Conservation (phyloP, 2,888 invertebrate genomes). For the Drymonia ruficornis region DNA sequence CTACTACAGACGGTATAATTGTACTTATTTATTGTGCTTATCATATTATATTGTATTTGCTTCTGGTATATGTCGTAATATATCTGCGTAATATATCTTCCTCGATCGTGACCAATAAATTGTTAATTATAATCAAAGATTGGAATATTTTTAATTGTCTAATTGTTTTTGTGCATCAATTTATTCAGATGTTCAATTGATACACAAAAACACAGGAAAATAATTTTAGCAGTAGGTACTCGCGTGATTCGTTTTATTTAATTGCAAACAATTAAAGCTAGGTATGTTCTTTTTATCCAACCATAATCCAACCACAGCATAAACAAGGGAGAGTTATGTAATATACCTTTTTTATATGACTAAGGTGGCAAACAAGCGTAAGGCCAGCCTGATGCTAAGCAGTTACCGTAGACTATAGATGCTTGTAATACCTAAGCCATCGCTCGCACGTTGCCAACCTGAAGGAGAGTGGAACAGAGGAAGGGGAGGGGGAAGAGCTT, state of each 20-base stretch:
- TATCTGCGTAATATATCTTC: background rate
- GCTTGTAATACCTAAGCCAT: too few relatives aligned
- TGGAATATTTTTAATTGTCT: conserved; percentile 3
- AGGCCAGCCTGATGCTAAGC: too few relatives aligned
- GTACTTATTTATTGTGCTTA: background rate
- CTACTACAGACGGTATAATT: background rate
- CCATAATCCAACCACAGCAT: too few relatives aligned
- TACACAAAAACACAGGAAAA: conserved; percentile 3
- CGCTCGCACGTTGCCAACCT: too few relatives aligned
- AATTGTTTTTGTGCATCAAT: conserved; percentile 8
- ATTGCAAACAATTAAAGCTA: background rate
- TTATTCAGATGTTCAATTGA: background rate
- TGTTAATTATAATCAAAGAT: background rate
- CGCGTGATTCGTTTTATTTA: background rate
- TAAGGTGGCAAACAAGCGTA: too few relatives aligned
- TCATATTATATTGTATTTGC: background rate
- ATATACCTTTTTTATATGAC: too few relatives aligned
- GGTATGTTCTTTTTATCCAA: background rate
- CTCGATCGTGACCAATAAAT: conserved; percentile 1
- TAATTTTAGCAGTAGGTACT: background rate
- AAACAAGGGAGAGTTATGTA: too few relatives aligned
- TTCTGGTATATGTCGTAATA: background rate
- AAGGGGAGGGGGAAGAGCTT: too few relatives aligned
- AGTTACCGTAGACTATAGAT: too few relatives aligned
- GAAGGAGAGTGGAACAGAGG: too few relatives aligned